Conservation (phyloP, 2,113 vertebrate species). For the Aleadryas rufinucha region DNA sequence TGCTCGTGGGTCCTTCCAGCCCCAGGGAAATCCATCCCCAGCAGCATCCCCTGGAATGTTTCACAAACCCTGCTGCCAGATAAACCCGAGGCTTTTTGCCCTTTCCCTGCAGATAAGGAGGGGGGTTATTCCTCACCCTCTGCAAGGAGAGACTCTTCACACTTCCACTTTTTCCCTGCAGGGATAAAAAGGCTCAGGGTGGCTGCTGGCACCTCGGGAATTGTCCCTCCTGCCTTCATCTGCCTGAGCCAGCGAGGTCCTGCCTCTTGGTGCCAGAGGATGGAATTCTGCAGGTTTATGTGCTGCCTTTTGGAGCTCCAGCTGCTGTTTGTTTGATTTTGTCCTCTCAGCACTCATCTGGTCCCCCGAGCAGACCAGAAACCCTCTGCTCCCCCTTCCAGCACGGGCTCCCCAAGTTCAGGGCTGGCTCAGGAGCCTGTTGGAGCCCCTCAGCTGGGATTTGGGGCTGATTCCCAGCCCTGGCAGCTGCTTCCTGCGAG, state of each 20-base stretch:
- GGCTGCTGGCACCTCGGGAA: neutral
- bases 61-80: neutral
- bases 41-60: neutral
- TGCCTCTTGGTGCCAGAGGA: neutral
- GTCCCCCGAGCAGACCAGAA: neutral
- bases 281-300: accelerated
- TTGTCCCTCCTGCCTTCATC: neutral
- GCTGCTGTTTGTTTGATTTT: neutral
- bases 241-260: neutral
- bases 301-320: neutral
- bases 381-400: neutral
- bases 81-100: neutral
- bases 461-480: neutral
- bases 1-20: neutral
- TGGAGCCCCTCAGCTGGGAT: neutral
- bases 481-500: neutral
- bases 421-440: neutral
- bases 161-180: neutral
- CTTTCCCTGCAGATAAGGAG: neutral
- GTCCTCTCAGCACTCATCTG: neutral
- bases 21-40: neutral
- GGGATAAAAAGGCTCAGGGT: accelerated
- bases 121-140: neutral
- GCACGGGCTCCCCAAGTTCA: accelerated
- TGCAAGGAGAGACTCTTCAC: neutral